A percentile compares a stretch with the other conserved stretches of the same genome.
Conservation (phyloP, 2,797 vertebrate genomes). For the Manis javanica region DNA sequence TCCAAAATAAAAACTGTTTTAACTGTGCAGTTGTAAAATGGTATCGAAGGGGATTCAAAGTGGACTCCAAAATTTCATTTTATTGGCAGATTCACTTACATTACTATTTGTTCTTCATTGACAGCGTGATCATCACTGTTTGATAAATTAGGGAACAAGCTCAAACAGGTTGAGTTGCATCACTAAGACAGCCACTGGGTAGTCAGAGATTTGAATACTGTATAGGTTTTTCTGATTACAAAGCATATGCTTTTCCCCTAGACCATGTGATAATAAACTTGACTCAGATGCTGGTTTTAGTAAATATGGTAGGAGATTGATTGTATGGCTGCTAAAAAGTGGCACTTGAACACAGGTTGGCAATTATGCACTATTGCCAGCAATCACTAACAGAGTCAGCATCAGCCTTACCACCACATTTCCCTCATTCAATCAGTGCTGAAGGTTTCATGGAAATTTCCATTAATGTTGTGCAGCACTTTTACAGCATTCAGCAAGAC, state of each 20-base stretch:
- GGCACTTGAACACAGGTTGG: background rate
- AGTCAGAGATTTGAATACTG: background rate
- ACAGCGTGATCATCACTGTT: fast-evolving
- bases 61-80: background rate
- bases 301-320: background rate
- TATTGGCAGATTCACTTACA: background rate
- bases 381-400: constrained; percentile 50
- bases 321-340: background rate
- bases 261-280: background rate
- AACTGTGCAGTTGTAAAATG: background rate
- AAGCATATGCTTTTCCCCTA: background rate
- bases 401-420: background rate
- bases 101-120: background rate
- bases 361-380: background rate
- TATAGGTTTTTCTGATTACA: background rate
- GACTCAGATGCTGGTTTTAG: background rate
- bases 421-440: constrained; percentile 54
- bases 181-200: background rate
- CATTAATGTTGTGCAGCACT: constrained; percentile 42
- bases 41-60: background rate
- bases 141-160: background rate
- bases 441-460: constrained; percentile 64
- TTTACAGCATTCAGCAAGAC: constrained; percentile 23
- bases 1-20: background rate
- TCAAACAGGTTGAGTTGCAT: background rate